phyloP scores from a whole-genome alignment of 2,888 invertebrate genomes.

The Dynastes grantii region DNA sequence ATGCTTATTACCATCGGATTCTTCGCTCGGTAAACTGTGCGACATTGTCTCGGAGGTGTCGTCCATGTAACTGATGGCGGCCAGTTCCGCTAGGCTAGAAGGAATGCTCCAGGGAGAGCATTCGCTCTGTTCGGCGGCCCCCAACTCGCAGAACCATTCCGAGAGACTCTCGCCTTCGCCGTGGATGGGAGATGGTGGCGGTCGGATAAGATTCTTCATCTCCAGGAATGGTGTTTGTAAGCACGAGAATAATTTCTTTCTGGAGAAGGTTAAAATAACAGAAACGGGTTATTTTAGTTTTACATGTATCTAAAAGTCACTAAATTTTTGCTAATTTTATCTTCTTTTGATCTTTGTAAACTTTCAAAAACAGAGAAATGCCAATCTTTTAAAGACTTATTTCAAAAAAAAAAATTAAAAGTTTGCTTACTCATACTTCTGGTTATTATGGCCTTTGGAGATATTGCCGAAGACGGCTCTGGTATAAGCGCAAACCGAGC shows the following conservation, averaged over 20 bases:
- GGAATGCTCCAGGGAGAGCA: slow-evolving; percentile 69
- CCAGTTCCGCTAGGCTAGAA: slow-evolving; percentile 64
- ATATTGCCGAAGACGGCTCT: slow-evolving; percentile 75
- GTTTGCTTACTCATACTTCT: slow-evolving; percentile 70
- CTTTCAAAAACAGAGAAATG: no score
- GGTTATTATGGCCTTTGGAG: slow-evolving; percentile 61
- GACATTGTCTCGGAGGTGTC: slow-evolving; percentile 65
- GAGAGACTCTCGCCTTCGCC: slow-evolving; percentile 68
- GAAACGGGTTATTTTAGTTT: no score
- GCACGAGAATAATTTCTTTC: slow-evolving; percentile 75
- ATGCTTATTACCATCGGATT: slow-evolving; percentile 42
- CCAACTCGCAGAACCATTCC: slow-evolving; percentile 68
- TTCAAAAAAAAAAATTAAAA: not conserved
- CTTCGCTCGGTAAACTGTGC: slow-evolving; percentile 48
- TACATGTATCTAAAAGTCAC: no score
- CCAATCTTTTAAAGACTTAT: no score
- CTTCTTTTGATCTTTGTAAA: not conserved
- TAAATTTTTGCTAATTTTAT: not conserved
- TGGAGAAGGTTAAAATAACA: slow-evolving; percentile 60
- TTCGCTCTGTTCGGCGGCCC: slow-evolving; percentile 64
- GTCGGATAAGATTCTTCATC: slow-evolving; percentile 74
- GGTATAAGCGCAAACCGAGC: slow-evolving; percentile 76
- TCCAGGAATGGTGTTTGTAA: slow-evolving; percentile 75
- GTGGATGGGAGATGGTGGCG: slow-evolving; percentile 69
- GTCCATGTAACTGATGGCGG: slow-evolving; percentile 68